A percentile compares a stretch with the other conserved stretches of the same genome.
phyloP scores from a whole-genome alignment of 2,888 invertebrate genomes.

The Lasioglossum pauxillum region DNA sequence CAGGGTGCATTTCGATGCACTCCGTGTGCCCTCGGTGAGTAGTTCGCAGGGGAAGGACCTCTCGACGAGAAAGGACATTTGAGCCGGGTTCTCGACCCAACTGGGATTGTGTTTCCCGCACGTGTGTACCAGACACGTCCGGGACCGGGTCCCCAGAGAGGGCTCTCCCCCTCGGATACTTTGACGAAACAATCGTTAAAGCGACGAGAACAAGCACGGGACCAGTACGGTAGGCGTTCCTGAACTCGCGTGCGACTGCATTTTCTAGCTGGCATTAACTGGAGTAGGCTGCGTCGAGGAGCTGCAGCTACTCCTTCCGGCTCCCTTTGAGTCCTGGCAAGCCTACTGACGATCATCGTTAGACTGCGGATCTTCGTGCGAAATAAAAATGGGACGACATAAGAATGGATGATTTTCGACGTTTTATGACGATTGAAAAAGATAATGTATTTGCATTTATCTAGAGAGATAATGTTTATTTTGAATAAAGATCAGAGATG shows the following conservation, averaged over 20 bases:
- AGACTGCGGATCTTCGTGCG: too few relatives aligned
- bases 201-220: neutral
- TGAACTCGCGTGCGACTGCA: constrained; percentile 13
- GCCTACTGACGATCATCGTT: neutral
- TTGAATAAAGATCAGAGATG: too few relatives aligned
- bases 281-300: neutral
- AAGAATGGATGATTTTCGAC: too few relatives aligned
- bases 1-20: constrained; percentile 42
- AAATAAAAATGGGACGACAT: too few relatives aligned
- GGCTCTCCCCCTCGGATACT: constrained; percentile 11
- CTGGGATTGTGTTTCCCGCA: constrained; percentile 67
- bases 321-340: neutral
- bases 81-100: constrained; percentile 43
- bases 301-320: neutral
- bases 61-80: constrained; percentile 53
- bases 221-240: neutral
- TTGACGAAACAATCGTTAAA: constrained; percentile 21
- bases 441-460: too few relatives aligned
- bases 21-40: constrained; percentile 30
- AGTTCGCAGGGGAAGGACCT: constrained; percentile 43
- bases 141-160: constrained; percentile 1
- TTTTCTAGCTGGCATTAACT: constrained; percentile 7
- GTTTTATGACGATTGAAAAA: too few relatives aligned
- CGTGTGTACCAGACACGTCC: constrained; percentile 64
- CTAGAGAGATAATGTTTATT: too few relatives aligned